phyloP scores from a whole-genome alignment of 2,113 vertebrate species.

The Lamprologus tigripictilis region DNA sequence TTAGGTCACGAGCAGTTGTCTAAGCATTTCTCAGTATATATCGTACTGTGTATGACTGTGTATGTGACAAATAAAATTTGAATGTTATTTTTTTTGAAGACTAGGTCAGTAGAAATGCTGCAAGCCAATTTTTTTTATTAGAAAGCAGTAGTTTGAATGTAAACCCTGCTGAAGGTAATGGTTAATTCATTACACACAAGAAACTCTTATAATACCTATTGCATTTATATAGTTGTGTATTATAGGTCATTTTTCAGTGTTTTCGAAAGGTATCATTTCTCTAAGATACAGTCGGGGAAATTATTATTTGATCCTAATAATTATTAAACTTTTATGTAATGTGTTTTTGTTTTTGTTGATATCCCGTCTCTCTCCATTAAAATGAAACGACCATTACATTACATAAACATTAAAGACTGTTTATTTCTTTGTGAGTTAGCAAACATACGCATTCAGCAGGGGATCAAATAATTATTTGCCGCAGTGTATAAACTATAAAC shows the following conservation, averaged over 20 bases:
- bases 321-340: not conserved
- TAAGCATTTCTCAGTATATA: too few species aligned
- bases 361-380: not conserved
- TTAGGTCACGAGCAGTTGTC: too few species aligned
- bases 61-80: too few species aligned
- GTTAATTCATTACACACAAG: not conserved
- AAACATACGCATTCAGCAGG: not conserved
- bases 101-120: not conserved
- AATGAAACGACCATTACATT: not conserved
- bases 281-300: not conserved
- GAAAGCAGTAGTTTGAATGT: not conserved
- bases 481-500: not conserved
- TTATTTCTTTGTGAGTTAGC: not conserved
- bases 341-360: not conserved
- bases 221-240: not conserved
- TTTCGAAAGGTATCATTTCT: not conserved
- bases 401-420: not conserved
- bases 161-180: not conserved
- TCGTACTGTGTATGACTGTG: too few species aligned
- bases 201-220: not conserved
- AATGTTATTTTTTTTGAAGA: not conserved
- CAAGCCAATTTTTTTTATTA: not conserved
- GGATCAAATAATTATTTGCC: not conserved
- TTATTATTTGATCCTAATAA: not conserved
- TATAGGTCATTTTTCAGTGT: not conserved